Evolutionary conservation across 2,888 invertebrate genomes (phyloP).

Genomic region (Drosophila atroscutellata): DNA sequence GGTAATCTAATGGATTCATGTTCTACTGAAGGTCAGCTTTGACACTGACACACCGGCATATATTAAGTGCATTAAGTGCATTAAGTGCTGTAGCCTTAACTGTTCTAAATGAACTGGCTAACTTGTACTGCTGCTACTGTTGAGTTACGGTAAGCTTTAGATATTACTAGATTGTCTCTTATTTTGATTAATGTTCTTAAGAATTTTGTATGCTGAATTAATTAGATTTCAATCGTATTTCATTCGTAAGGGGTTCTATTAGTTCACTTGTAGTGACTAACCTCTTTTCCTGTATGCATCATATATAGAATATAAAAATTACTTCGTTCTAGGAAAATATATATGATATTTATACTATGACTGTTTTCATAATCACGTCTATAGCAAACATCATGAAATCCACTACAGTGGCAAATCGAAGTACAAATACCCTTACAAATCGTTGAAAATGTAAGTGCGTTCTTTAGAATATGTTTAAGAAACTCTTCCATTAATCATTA

Average conservation of each 20-base stretch:
- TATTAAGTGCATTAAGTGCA: slow-evolving; percentile 30
- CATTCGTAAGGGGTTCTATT: background rate
- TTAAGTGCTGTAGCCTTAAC: background rate
- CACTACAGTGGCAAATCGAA: background rate
- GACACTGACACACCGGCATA: slow-evolving; percentile 6
- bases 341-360: background rate
- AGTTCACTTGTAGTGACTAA: background rate
- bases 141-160: background rate
- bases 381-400: background rate
- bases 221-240: background rate
- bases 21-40: slow-evolving; percentile 46
- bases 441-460: background rate
- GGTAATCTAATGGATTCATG: slow-evolving; percentile 30
- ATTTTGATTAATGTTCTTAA: background rate
- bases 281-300: background rate
- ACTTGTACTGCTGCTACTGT: background rate
- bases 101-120: background rate
- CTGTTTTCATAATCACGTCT: background rate
- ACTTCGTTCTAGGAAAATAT: background rate
- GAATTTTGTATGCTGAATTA: background rate
- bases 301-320: background rate
- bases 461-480: background rate
- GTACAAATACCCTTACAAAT: background rate
- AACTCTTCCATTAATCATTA: background rate
- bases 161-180: background rate